Percentiles rank a stretch among this genome's conserved stretches.
Evolutionary conservation across 2,797 vertebrate genomes (phyloP).

Genomic region (Coranthus polyacanthus): DNA sequence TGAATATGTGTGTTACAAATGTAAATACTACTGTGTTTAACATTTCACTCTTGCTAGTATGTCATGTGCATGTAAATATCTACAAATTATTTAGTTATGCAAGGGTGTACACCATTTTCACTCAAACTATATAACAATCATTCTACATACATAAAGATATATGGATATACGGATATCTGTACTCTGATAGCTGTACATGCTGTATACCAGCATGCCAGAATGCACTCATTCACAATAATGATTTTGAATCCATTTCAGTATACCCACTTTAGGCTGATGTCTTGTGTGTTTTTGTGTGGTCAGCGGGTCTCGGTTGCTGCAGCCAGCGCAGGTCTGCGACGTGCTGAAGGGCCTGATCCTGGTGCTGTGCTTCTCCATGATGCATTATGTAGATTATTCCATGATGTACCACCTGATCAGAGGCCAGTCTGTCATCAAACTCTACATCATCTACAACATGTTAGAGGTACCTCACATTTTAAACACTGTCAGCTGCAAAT

Average conservation of each 20-base stretch:
- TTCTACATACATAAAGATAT: too few relatives aligned
- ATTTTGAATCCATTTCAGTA: background rate
- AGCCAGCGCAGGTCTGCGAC: slow-evolving; percentile 97
- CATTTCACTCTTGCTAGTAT: too few relatives aligned
- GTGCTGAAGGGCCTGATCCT: slow-evolving; percentile 95
- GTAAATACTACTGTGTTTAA: background rate
- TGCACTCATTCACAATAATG: too few relatives aligned
- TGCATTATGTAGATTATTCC: slow-evolving; percentile 99
- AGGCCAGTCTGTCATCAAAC: slow-evolving; percentile 99
- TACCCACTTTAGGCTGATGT: background rate
- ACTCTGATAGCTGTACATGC: too few relatives aligned
- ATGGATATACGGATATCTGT: too few relatives aligned
- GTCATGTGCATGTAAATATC: too few relatives aligned
- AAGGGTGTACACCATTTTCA: too few relatives aligned
- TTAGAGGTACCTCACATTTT: slow-evolving; percentile 88
- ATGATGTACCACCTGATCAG: slow-evolving; percentile 99
- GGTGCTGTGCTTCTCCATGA: slow-evolving; percentile 96
- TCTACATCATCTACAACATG: slow-evolving; percentile 99
- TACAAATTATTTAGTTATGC: too few relatives aligned
- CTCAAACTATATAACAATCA: too few relatives aligned
- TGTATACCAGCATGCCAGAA: too few relatives aligned
- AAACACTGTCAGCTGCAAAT: background rate
- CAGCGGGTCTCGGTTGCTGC: slow-evolving; percentile 93
- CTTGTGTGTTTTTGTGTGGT: slow-evolving; percentile 46
- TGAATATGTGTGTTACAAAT: background rate